Conservation (phyloP, 2,113 vertebrate genomes). For the Carassius auratus region DNA sequence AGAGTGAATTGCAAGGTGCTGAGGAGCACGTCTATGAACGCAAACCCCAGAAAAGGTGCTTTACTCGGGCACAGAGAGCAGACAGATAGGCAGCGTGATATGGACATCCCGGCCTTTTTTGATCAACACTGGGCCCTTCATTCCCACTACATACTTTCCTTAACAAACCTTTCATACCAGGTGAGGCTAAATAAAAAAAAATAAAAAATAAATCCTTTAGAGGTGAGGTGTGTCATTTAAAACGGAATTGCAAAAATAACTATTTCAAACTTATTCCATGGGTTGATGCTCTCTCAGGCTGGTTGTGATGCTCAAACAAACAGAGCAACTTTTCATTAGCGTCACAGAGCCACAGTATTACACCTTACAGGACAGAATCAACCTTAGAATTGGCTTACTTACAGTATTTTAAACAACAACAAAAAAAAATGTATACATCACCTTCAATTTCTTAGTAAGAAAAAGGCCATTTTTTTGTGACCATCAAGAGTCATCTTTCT, state of each 20-base stretch:
- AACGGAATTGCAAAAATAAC: neutral
- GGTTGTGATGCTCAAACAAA: conserved; percentile 34
- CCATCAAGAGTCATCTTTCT: neutral
- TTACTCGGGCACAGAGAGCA: conserved; percentile 35
- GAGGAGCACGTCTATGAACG: conserved; percentile 6
- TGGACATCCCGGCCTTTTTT: conserved; percentile 24
- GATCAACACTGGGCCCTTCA: conserved; percentile 54
- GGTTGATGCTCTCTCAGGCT: neutral
- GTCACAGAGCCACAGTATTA: conserved; percentile 4
- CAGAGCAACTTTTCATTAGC: conserved; percentile 19
- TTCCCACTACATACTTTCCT: neutral
- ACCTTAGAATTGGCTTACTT: neutral
- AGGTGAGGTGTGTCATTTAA: conserved; percentile 2
- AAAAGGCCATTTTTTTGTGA: neutral
- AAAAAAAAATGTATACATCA: neutral
- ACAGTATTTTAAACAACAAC: neutral
- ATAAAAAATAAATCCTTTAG: neutral
- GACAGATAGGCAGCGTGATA: conserved; percentile 33
- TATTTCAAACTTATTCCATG: neutral
- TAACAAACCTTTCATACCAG: neutral
- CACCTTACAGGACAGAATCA: neutral
- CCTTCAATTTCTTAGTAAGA: neutral
- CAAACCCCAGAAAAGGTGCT: conserved; percentile 52
- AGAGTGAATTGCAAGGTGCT: conserved; percentile 54
- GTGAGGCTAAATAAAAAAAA: neutral